Evolutionary conservation across 2,888 invertebrate species (phyloP).

Genomic region (Nymphalis polychloros): DNA sequence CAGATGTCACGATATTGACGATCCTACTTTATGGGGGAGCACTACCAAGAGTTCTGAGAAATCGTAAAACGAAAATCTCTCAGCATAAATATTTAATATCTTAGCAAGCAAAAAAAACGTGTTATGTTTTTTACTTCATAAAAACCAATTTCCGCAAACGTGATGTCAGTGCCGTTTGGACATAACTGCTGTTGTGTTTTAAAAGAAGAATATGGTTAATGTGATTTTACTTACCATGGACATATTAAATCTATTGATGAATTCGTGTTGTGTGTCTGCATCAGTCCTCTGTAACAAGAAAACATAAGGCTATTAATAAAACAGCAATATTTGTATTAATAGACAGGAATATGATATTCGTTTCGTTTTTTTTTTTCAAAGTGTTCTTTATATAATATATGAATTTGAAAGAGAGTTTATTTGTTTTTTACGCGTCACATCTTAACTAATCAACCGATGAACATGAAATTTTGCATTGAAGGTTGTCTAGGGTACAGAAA

Average conservation of each 20-base stretch:
- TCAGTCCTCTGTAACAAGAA: conserved; percentile 41
- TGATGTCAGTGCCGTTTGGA: too few relatives aligned
- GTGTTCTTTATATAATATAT: too few relatives aligned
- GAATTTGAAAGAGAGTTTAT: too few relatives aligned
- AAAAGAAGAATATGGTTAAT: too few relatives aligned
- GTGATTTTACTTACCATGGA: conserved; percentile 28
- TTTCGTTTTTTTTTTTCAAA: too few relatives aligned
- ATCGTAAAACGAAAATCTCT: conserved; percentile 31
- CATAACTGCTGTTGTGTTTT: too few relatives aligned
- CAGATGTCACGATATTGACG: conserved; percentile 75
- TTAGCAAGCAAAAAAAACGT: conserved; percentile 9
- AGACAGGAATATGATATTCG: too few relatives aligned
- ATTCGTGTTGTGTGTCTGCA: conserved; percentile 27
- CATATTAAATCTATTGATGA: conserved; percentile 14
- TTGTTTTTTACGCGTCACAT: too few relatives aligned
- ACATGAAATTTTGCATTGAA: too few relatives aligned
- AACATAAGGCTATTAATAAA: conserved; percentile 9
- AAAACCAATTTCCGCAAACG: too few relatives aligned
- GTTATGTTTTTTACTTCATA: conserved; percentile 7
- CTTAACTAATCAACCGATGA: too few relatives aligned
- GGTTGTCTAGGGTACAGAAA: too few relatives aligned
- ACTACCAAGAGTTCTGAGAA: conserved; percentile 43
- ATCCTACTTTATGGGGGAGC: conserved; percentile 67
- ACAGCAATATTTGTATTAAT: not conserved
- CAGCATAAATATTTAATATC: conserved; percentile 28